A percentile compares a stretch with the other conserved stretches of the same genome.
Conservation (phyloP, 64 coral and sea anemone species). For the Montipora sp. region DNA sequence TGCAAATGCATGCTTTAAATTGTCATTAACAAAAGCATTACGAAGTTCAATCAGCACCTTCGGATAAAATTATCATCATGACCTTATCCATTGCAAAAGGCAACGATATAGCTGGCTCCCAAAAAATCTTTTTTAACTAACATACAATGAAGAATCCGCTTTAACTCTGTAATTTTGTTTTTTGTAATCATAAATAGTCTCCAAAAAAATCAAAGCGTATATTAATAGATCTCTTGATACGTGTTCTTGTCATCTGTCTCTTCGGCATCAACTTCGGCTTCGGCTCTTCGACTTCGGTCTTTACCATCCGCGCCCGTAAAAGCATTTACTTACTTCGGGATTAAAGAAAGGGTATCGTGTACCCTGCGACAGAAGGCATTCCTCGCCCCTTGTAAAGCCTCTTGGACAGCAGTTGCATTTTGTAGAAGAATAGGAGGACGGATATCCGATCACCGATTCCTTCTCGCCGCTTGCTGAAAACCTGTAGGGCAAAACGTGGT, state of each 20-base stretch:
- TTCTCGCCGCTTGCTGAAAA: neutral
- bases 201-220: too few relatives aligned
- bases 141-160: too few relatives aligned
- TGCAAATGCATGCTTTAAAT: conserved; percentile 23
- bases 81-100: too few relatives aligned
- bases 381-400: neutral
- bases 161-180: too few relatives aligned
- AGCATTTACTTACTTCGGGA: neutral
- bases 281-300: neutral
- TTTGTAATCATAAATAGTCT: neutral
- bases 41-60: neutral
- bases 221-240: neutral
- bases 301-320: conserved; percentile 22
- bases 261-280: neutral
- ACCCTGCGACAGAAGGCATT: neutral
- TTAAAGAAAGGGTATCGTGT: neutral
- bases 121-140: too few relatives aligned
- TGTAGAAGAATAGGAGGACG: neutral
- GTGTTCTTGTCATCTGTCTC: neutral
- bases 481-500: neutral
- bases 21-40: neutral
- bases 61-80: too few relatives aligned
- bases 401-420: conserved; percentile 7
- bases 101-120: too few relatives aligned
- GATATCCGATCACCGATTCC: neutral